phyloP scores from a whole-genome alignment of 2,113 vertebrate species.

The Bufo bufo region DNA sequence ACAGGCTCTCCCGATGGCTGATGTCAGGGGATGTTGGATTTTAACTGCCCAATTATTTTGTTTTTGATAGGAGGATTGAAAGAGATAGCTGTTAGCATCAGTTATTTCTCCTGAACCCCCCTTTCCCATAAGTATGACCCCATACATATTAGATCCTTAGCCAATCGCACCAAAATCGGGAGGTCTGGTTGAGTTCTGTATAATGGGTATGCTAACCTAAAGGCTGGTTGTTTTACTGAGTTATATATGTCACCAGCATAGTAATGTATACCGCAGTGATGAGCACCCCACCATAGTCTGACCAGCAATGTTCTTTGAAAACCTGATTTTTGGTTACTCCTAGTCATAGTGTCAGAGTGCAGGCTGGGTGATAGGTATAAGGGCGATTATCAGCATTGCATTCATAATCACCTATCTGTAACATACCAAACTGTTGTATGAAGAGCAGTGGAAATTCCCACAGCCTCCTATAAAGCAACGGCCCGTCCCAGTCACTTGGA shows the following conservation, averaged over 20 bases:
- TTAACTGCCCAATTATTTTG: too few relatives aligned
- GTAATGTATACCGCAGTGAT: too few relatives aligned
- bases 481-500: background rate
- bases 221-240: background rate
- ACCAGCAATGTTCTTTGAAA: background rate
- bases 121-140: too few relatives aligned
- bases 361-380: background rate
- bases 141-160: background rate
- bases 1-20: too few relatives aligned
- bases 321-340: background rate
- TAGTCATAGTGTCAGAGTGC: background rate
- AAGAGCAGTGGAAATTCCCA: slow-evolving; percentile 40
- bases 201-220: background rate
- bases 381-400: background rate
- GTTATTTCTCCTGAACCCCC: too few relatives aligned
- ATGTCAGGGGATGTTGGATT: too few relatives aligned
- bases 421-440: background rate
- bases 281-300: background rate
- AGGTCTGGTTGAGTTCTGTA: background rate
- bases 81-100: too few relatives aligned
- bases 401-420: background rate
- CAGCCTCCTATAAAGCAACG: slow-evolving; percentile 1
- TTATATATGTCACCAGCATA: background rate
- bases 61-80: too few relatives aligned
- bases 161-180: background rate